A percentile compares a stretch with the other conserved stretches of the same genome.
Conservation (phyloP, 2,797 vertebrate species). For the Triplophysa yarkandensis region DNA sequence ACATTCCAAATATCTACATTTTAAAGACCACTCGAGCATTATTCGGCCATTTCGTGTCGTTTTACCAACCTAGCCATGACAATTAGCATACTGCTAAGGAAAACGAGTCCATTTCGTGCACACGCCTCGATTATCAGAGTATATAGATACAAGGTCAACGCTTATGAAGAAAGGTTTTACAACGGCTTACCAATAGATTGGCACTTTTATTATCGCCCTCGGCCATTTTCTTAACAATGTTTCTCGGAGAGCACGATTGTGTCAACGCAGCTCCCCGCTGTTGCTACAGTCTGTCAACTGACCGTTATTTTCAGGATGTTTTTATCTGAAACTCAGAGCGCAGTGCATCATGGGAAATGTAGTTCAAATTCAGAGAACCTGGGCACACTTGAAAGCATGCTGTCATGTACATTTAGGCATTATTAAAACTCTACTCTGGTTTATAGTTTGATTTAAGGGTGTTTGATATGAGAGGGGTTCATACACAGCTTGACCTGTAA, state of each 20-base stretch:
- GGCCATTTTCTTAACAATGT: slow-evolving; percentile 37
- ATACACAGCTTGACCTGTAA: too few relatives aligned
- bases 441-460: too few relatives aligned
- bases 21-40: not conserved
- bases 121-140: not conserved
- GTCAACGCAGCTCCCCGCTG: not conserved
- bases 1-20: not conserved
- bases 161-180: not conserved
- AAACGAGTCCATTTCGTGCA: not conserved
- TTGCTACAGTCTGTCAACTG: slow-evolving; percentile 18
- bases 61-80: not conserved
- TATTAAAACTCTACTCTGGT: too few relatives aligned
- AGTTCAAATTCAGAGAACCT: slow-evolving; percentile 54
- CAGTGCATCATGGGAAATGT: slow-evolving; percentile 62
- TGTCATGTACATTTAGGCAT: too few relatives aligned
- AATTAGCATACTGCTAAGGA: slow-evolving; percentile 26
- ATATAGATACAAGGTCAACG: not conserved
- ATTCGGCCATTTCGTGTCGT: not conserved
- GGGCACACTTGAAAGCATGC: too few relatives aligned
- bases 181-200: slow-evolving; percentile 55
- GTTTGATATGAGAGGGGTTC: too few relatives aligned
- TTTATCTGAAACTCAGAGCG: slow-evolving; percentile 58
- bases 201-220: slow-evolving; percentile 61
- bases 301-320: slow-evolving; percentile 55
- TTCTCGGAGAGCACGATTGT: not conserved